Conservation (phyloP, 2,113 vertebrate species). For the Bostrychus sinensis region DNA sequence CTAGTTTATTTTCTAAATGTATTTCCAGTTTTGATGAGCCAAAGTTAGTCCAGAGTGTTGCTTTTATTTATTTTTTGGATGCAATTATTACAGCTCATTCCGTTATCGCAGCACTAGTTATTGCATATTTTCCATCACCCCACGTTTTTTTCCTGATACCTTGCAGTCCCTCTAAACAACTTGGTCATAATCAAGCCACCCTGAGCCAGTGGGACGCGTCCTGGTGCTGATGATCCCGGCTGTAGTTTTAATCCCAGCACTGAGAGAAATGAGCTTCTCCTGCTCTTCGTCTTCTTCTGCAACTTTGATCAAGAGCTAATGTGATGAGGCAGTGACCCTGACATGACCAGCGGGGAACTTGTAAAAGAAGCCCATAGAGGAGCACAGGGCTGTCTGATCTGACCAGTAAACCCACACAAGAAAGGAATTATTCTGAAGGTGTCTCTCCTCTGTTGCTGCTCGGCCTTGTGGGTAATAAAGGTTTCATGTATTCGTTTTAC, state of each 20-base stretch:
- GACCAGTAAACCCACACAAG: conserved; percentile 70
- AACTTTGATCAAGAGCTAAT: conserved; percentile 79
- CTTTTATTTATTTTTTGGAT: too few relatives aligned
- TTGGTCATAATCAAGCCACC: too few relatives aligned
- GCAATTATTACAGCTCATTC: too few relatives aligned
- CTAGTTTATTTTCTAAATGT: too few relatives aligned
- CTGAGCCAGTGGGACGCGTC: conserved; percentile 53
- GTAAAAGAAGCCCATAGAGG: conserved; percentile 47
- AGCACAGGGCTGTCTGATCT: conserved; percentile 55
- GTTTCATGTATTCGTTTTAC: conserved; percentile 85
- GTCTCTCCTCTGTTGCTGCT: conserved; percentile 68
- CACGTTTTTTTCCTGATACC: too few relatives aligned
- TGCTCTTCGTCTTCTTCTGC: conserved; percentile 64
- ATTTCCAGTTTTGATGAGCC: too few relatives aligned
- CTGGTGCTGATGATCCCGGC: conserved; percentile 49
- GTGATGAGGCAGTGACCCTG: conserved; percentile 79
- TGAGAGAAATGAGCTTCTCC: conserved; percentile 72
- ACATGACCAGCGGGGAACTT: conserved; percentile 75
- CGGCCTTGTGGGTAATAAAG: conserved; percentile 84
- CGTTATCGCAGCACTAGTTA: too few relatives aligned
- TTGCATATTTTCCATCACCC: too few relatives aligned
- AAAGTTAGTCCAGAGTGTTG: too few relatives aligned
- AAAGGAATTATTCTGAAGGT: conserved; percentile 77
- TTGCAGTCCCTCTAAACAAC: neutral
- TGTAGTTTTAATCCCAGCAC: conserved; percentile 70